Evolutionary conservation across 2,888 invertebrate genomes (phyloP).

Genomic region (Diogma glabrata): DNA sequence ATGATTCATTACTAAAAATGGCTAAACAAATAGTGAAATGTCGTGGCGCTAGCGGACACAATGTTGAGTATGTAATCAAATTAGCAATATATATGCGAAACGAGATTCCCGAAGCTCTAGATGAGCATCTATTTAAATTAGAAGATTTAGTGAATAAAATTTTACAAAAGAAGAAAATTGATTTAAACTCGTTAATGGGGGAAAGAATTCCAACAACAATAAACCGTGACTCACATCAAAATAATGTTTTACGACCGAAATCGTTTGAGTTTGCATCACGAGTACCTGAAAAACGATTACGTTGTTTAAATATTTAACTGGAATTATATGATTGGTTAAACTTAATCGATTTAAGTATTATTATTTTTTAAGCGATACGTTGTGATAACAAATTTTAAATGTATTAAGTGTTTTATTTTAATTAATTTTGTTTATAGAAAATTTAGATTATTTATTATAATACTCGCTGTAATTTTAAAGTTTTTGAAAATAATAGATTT

Average conservation of each 20-base stretch:
- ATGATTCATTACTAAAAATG: constrained; percentile 61
- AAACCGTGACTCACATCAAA: constrained; percentile 37
- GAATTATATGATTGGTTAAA: background rate
- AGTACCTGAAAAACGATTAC: constrained; percentile 62
- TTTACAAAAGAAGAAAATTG: constrained; percentile 26
- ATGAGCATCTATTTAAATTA: constrained; percentile 66
- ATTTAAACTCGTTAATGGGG: constrained; percentile 27
- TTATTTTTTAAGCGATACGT: too few species aligned
- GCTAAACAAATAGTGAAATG: constrained; percentile 69
- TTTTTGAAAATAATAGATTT: too few species aligned
- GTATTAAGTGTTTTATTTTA: too few species aligned
- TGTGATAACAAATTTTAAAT: too few species aligned
- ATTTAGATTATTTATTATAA: too few species aligned
- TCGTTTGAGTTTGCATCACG: constrained; percentile 59
- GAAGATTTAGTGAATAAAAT: constrained; percentile 43
- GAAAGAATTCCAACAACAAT: constrained; percentile 31
- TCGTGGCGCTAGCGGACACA: constrained; percentile 75
- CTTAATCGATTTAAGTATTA: too few species aligned
- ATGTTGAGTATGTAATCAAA: constrained; percentile 78
- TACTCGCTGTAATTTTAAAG: too few species aligned
- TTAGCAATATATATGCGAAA: constrained; percentile 72
- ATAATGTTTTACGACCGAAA: constrained; percentile 35
- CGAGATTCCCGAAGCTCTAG: constrained; percentile 61
- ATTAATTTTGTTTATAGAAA: too few species aligned
- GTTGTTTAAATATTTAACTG: constrained; percentile 65